Evolutionary conservation across 30 jellyfish, hydroid and myxozoan species (phyloP), one percentile per base, ranked within the genome.

Genomic region (Aurelia sp.): DNA sequence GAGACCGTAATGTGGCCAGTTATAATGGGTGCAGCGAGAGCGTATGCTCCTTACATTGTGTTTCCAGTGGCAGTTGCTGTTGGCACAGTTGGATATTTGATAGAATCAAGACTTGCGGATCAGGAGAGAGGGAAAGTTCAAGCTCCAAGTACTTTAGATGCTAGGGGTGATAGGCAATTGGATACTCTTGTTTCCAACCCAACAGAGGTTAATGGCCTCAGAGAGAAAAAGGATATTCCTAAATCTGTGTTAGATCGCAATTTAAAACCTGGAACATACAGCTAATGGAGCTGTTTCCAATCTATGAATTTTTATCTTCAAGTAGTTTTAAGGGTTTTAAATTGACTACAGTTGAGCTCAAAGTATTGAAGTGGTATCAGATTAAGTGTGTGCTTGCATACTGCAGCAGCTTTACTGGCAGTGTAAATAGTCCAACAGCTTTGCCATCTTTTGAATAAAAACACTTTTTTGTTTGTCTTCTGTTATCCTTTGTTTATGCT

Each of bases 51-150:
- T 5, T 94, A 94, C 61, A 37, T 94, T 21, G 97, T 94, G 7
- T 86, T 94, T 59, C 99, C 99, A 6, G 97, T 88, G 4, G 99
- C 99, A 9, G 73, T 94, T 17, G 85, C 85, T 33, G 97, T 89
- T 59, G 99, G 99, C 2, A 78, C 99, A 16, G 84, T 80, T 30
- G 99, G 99, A 17, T 94, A 83, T 70, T 47, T 84, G 51, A 35
- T 82, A 13, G 99, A 94, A 84, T 52, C 92, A 4, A 57, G 62
- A 13, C 63, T 94, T 18, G 64, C 97, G 1, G 97, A 94, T 62
- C 76, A 77, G 72, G 87, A 90, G 18, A 57, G 84, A 22, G 98
- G 98, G 16, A 79, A 73, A 30, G 21, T 74, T 3, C 99, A 94
- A 81, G 93, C 87, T 11, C 99, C 96, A 33, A 94, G 99, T 78